Evolutionary conservation across 2,888 invertebrate species (phyloP).

Genomic region (Spatulosminthurus flaviceps): DNA sequence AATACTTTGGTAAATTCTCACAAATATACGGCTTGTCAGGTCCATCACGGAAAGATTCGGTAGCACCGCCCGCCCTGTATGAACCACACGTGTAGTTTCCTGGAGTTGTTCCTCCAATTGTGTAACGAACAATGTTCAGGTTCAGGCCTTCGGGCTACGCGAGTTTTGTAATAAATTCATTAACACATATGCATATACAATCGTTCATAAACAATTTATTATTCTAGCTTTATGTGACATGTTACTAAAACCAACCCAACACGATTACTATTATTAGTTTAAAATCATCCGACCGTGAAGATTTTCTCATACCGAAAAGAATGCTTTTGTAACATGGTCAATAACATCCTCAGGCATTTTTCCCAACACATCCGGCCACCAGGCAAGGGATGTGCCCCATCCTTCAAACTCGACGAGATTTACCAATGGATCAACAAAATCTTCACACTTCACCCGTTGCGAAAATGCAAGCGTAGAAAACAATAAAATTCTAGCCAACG

Average conservation of each 20-base stretch:
- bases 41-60: constrained; percentile 57
- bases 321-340: constrained; percentile 51
- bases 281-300: not conserved
- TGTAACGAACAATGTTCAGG: constrained; percentile 60
- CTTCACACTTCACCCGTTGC: not conserved
- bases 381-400: constrained; percentile 21
- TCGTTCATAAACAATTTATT: not conserved
- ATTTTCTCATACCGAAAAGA: constrained; percentile 59
- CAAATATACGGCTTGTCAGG: constrained; percentile 53
- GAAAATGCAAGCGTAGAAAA: not conserved
- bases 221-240: too few relatives aligned
- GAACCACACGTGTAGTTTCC: constrained; percentile 51
- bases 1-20: constrained; percentile 39
- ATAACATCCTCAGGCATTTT: constrained; percentile 56
- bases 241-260: too few relatives aligned
- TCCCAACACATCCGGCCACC: constrained; percentile 62
- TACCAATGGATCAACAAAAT: constrained; percentile 53
- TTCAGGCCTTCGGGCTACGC: constrained; percentile 57
- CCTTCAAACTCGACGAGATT: constrained; percentile 53
- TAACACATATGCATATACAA: not conserved
- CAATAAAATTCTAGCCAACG: not conserved
- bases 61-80: constrained; percentile 57
- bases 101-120: constrained; percentile 61
- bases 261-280: too few relatives aligned
- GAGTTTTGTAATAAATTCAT: too few relatives aligned